Base-by-base conservation (phyloP, 1,140 invertebrate species). In the Cydia pomonella region DNA sequence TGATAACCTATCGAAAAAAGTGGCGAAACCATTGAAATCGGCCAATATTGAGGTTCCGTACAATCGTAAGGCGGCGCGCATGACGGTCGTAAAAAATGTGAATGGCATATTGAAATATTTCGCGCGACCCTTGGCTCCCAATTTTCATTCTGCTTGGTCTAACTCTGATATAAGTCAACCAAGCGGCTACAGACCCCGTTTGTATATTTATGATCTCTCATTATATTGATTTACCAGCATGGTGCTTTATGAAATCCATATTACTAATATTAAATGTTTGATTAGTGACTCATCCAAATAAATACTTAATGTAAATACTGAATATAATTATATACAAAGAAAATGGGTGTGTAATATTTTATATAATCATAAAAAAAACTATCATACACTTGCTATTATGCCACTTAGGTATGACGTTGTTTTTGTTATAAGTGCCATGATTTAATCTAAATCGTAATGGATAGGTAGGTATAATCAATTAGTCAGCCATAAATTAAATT, bases 71-170 rank as follows among this genome's bases (percentile, higher is more conserved):
- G 84, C 79, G 80, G 77, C 82, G 76, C 84, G 84, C 83, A 88
- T 86, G 86, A 87, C 80, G 84, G 84, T 89, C 86, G 84, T 90
- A 89, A 90, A 89, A 87, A 89, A 88, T 87, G 80, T 83, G 86
- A 88, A 89, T 84, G 84, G 87, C 88, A 88, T 90, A 90, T 90
- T 89, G 88, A 90, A 89, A 90, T 89, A 89, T 89, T 88, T 80
- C 81, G 82, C 80, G 81, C 83, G 86, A 87, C 83, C 85, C 84
- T 88, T 83, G 84, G 77, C 79, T 79, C 82, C 81, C 84, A 86
- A 85, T 87, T 86, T 84, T 86, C 79, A 77, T 84, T 80, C 76
- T 77, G 80, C 81, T 77, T 81, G 63, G 77, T 82, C 82, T 84
- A 83, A 84, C 81, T 73, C 77, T 75, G 79, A 80, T 82, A 86